Evolutionary conservation across 1,140 invertebrate genomes (phyloP).

Genomic region (Philotrypesis tridentata): DNA sequence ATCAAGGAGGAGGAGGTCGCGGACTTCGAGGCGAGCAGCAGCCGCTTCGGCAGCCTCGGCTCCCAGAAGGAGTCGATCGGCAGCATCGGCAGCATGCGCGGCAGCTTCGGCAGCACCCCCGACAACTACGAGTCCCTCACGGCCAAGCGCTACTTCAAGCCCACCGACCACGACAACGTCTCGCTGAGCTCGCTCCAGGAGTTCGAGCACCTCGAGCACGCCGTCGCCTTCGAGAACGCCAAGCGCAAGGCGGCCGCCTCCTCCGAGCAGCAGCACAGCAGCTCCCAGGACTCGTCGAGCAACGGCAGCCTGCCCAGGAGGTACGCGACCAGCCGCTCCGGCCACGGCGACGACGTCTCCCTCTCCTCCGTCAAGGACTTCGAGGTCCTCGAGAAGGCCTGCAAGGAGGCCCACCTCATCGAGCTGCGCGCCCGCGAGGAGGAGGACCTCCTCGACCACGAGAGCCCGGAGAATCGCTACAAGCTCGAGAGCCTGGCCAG

Average conservation of each 20-base stretch:
- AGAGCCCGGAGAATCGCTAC: constrained; percentile 78
- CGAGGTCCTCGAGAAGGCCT: constrained; percentile 92
- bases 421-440: constrained; percentile 90
- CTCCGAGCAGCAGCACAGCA: constrained; percentile 70
- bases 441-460: constrained; percentile 85
- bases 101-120: constrained; percentile 86
- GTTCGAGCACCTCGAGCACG: constrained; percentile 92
- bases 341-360: constrained; percentile 91
- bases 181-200: constrained; percentile 95
- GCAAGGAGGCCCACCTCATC: constrained; percentile 86
- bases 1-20: constrained; percentile 91
- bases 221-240: constrained; percentile 80
- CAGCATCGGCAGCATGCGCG: constrained; percentile 83
- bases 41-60: constrained; percentile 84
- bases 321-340: constrained; percentile 77
- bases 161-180: constrained; percentile 90
- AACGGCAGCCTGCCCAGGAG: constrained; percentile 84
- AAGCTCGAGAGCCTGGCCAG: constrained; percentile 67
- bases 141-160: constrained; percentile 84
- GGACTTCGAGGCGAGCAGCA: constrained; percentile 87
- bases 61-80: constrained; percentile 87
- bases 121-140: constrained; percentile 88
- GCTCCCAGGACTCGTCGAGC: constrained; percentile 82
- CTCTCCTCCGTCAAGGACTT: constrained; percentile 96
- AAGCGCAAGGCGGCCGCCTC: too few relatives aligned